Percentiles rank a stretch among this genome's conserved stretches.
phyloP scores from a whole-genome alignment of 2,797 vertebrate species.

The Lepilemur ruficaudatus region DNA sequence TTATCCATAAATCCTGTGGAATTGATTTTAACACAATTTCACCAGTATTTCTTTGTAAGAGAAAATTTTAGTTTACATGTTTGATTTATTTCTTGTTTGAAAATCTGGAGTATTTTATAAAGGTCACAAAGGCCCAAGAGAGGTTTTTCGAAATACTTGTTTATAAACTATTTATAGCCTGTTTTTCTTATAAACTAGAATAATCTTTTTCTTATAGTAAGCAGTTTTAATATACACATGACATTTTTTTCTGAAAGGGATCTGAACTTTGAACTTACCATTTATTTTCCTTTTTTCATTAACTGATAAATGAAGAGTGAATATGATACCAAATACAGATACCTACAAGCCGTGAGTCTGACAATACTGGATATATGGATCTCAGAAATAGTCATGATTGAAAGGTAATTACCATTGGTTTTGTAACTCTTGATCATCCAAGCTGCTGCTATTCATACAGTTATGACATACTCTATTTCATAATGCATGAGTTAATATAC shows the following conservation, averaged over 20 bases:
- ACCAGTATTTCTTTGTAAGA: neutral
- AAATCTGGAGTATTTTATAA: neutral
- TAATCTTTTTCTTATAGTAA: neutral
- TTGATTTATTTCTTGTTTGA: slow-evolving; percentile 47
- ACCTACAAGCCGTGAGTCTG: neutral
- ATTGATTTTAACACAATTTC: neutral
- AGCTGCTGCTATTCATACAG: neutral
- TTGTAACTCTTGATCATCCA: neutral
- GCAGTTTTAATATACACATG: neutral
- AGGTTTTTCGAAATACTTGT: neutral
- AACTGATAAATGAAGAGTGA: neutral
- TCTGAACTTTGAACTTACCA: neutral
- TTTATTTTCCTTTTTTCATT: neutral
- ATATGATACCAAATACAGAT: neutral
- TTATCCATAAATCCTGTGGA: neutral
- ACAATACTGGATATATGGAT: neutral
- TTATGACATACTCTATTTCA: neutral
- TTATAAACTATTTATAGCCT: neutral
- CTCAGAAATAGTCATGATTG: neutral
- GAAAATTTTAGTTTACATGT: neutral
- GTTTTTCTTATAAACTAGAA: neutral
- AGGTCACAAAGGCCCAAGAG: neutral
- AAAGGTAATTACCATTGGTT: neutral
- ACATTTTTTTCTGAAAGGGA: neutral
- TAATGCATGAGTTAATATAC: neutral